Evolutionary conservation across 92 coral and sea anemone species (phyloP).

Genomic region (Phymanthus crucifer): DNA sequence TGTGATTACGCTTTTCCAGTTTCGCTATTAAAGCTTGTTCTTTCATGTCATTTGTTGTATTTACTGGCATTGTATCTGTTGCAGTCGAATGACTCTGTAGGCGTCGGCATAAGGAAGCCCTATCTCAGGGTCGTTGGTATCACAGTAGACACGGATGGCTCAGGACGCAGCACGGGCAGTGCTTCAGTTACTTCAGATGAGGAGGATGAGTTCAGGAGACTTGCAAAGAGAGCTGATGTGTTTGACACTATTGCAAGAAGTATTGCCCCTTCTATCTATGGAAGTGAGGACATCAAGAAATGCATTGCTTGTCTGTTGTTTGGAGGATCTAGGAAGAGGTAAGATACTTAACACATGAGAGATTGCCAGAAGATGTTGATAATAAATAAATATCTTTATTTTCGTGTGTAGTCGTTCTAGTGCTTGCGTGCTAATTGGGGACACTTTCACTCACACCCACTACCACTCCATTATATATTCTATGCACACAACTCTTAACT

Average conservation of each 20-base stretch:
- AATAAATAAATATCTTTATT: too few relatives aligned
- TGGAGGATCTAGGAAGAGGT: constrained; percentile 99
- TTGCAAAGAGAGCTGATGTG: constrained; percentile 83
- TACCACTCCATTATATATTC: too few relatives aligned
- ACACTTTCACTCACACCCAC: too few relatives aligned
- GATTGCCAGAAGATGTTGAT: too few relatives aligned
- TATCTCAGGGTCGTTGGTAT: constrained; percentile 95
- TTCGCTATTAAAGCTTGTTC: too few relatives aligned
- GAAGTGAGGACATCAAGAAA: constrained; percentile 93
- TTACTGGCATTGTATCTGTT: too few relatives aligned
- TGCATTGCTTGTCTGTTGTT: constrained; percentile 92
- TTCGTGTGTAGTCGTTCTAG: too few relatives aligned
- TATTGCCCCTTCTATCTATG: constrained; percentile 98
- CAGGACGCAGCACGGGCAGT: constrained; percentile 86
- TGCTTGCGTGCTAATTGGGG: too few relatives aligned
- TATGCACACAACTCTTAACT: too few relatives aligned
- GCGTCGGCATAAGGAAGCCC: constrained; percentile 94
- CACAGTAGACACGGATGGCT: constrained; percentile 93
- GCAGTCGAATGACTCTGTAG: constrained; percentile 77
- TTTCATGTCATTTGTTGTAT: too few relatives aligned
- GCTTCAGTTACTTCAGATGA: constrained; percentile 75
- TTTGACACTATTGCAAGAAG: constrained; percentile 86
- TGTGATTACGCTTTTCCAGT: too few relatives aligned
- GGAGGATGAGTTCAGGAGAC: constrained; percentile 88
- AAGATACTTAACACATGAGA: too few relatives aligned